These are phyloP conservation scores for Myodes glareolus DNA, from an alignment of 2,113 vertebrate species.

Conservation along the genomic window DNA sequence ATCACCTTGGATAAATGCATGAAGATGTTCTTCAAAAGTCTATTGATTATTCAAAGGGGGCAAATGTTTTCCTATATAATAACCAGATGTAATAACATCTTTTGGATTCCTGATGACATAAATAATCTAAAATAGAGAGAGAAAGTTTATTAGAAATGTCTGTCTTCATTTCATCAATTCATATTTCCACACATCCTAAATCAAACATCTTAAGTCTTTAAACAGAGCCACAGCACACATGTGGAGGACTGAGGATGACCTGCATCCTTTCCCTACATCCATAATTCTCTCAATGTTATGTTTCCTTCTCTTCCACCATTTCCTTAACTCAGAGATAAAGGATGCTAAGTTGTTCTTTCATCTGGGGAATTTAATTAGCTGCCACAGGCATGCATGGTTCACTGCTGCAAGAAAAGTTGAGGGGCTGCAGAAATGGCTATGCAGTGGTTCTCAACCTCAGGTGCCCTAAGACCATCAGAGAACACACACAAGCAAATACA, in stretches of 20 bases:
- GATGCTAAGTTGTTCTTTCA: background rate
- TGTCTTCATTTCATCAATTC: background rate
- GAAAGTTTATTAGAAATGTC: background rate
- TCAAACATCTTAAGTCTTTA: background rate
- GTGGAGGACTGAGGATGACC: too few species aligned
- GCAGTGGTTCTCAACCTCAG: background rate
- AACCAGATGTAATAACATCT: background rate
- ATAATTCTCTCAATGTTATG: background rate
- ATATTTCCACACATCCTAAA: background rate
- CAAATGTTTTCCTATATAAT: background rate
- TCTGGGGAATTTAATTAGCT: background rate
- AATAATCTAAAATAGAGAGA: background rate
- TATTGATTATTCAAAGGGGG: rapidly evolving
- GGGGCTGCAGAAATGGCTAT: background rate
- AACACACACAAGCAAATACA: too few species aligned
- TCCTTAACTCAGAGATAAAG: background rate
- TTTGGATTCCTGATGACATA: background rate
- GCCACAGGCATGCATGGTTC: background rate
- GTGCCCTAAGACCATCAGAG: background rate
- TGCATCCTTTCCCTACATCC: background rate
- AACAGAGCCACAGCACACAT: background rate
- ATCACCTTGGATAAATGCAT: background rate
- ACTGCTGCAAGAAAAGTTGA: background rate
- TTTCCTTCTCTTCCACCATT: background rate
- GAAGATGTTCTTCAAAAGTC: background rate